phyloP scores from a whole-genome alignment of 2,797 vertebrate genomes.

The Notolabrus celidotus region DNA sequence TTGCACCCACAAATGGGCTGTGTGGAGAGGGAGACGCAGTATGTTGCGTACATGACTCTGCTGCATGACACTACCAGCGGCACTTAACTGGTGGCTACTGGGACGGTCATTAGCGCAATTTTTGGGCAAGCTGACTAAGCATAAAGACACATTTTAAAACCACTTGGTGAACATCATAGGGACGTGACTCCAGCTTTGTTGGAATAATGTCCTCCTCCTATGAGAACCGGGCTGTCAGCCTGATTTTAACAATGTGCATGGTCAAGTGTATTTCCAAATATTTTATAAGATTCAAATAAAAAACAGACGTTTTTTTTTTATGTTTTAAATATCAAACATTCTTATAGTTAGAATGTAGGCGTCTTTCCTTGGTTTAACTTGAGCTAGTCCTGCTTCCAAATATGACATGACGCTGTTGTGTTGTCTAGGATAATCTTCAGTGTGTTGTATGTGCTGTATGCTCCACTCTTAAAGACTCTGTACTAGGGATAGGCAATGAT shows the following conservation, averaged over 20 bases:
- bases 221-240: slow-evolving; percentile 41
- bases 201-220: slow-evolving; percentile 48
- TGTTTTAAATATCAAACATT: not conserved
- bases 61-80: slow-evolving; percentile 23
- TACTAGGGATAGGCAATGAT: too few species aligned
- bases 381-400: slow-evolving; percentile 23
- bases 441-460: too few species aligned
- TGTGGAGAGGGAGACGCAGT: slow-evolving; percentile 42
- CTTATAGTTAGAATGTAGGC: not conserved
- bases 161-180: slow-evolving; percentile 53
- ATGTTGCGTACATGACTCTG: slow-evolving; percentile 42
- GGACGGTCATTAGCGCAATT: slow-evolving; percentile 49
- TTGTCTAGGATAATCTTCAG: slow-evolving; percentile 62
- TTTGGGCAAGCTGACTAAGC: slow-evolving; percentile 50
- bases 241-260: slow-evolving; percentile 19
- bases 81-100: slow-evolving; percentile 48
- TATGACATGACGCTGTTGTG: slow-evolving; percentile 17
- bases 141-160: slow-evolving; percentile 55
- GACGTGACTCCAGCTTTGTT: slow-evolving; percentile 39
- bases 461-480: too few species aligned
- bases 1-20: slow-evolving; percentile 71
- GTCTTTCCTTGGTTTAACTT: slow-evolving; percentile 19
- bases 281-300: slow-evolving; percentile 23
- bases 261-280: slow-evolving; percentile 31
- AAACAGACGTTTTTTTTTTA: too few species aligned